Base-by-base conservation (phyloP, 2,797 vertebrate genomes). In the Tenualosa thibaudeaui region DNA sequence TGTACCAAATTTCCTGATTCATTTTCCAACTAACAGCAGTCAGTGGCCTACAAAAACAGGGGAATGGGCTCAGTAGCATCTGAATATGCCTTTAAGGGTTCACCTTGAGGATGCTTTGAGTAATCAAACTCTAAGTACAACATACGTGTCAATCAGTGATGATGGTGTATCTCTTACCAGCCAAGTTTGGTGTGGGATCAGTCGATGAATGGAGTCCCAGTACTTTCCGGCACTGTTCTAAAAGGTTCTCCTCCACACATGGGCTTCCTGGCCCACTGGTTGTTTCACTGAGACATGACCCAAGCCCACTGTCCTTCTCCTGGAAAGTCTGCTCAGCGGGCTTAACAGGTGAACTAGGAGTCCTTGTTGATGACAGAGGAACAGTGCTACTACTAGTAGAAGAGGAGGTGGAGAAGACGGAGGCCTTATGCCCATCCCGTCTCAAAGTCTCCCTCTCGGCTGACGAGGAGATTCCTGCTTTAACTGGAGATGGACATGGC, bases 161-260 rank as follows among this genome's bases (percentile, higher is more conserved):
- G 31, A 37, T 37, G 24, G 15, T 78, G 37, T 46, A 8, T 46
- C 22, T 87, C 92, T 91, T 89, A 92, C 95, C 94, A 88, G 91
- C 85, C 31, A 91, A 82, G 84, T 87, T 91, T 5, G 83, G 85
- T 81, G 89, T 81, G 49, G 37, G 90, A 1, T 93, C 91, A 53
- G 91, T 84, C 81, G 78, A 85, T 60, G 75, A 75, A 62, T 83
- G 1, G 54, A 92, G 60, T 7, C 92, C 93, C 86, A 96, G 86
- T 15, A 91, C 86, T 24, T 86, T 86, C 88, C 86, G 87, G 86
- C 93, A 95, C 86, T 95, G 93, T 78, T 93, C 91, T 88, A 95
- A 85, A 75, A 95, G 91, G 46, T 87, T 91, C 82, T 90, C 83
- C 51, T 94, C 81, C n/a, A 94, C 91, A 89, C 87, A 0, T 84